Evolutionary conservation across 2,113 vertebrate genomes (phyloP).

Genomic region (Oreochromis niloticus): DNA sequence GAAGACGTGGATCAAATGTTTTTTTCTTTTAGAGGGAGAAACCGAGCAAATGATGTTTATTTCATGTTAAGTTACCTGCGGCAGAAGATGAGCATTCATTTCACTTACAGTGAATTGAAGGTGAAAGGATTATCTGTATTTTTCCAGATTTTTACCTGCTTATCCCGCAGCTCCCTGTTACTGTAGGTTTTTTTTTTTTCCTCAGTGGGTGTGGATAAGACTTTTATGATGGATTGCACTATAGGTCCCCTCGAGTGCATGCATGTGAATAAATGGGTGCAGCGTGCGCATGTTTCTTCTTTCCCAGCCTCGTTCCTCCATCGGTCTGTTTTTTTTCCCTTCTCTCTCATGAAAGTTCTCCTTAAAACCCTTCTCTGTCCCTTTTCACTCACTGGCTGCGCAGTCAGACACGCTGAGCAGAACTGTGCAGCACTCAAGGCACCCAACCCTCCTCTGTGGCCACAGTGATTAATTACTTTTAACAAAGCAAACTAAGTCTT

Average conservation of each 20-base stretch:
- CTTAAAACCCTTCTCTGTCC: not conserved
- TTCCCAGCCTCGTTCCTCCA: not conserved
- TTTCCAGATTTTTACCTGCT: not conserved
- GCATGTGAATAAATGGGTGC: slow-evolving; percentile 48
- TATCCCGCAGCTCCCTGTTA: not conserved
- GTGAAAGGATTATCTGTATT: slow-evolving; percentile 2
- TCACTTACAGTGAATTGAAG: not conserved
- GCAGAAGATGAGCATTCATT: not conserved
- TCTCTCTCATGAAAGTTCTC: not conserved
- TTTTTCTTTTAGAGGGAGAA: not conserved
- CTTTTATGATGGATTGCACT: slow-evolving; percentile 52
- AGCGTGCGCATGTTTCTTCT: slow-evolving; percentile 4
- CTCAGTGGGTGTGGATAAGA: slow-evolving; percentile 34
- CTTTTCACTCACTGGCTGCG: not conserved
- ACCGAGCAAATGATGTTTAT: not conserved
- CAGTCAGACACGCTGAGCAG: not conserved
- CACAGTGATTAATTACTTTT: slow-evolving; percentile 72
- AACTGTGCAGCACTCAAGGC: slow-evolving; percentile 20
- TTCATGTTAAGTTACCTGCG: not conserved
- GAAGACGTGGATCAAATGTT: not conserved
- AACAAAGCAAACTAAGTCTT: slow-evolving; percentile 69
- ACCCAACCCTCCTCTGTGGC: slow-evolving; percentile 40
- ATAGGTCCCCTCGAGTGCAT: slow-evolving; percentile 24
- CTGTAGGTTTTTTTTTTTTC: not conserved
- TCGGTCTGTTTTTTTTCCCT: not conserved